Evolutionary conservation across 2,113 vertebrate species (phyloP), one percentile per base, ranked within the genome.

Genomic region (Periophthalmodon schlosseri): DNA sequence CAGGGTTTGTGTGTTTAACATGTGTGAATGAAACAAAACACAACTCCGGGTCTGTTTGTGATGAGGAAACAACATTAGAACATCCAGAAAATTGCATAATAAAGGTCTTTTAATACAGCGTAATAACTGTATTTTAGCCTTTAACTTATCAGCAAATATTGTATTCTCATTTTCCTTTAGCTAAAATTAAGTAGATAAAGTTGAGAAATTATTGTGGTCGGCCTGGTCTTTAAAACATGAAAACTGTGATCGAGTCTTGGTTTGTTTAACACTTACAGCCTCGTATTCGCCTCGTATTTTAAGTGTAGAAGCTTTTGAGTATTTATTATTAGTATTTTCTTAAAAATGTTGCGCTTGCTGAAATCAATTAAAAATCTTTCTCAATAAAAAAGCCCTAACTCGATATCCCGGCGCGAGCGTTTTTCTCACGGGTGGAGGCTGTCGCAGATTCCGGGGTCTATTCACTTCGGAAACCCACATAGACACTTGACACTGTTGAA

Each of bases 401-500:
- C 57, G 54, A 57, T 73, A 44, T 24, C 11, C 52, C 67, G 61
- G 47, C 13, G 23, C 2, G 34, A 15, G 33, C 1, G 18, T 36
- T 71, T 73, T 85, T 88, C 85, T 80, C 78, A 82, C 72, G 44
- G 75, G 69, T 56, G 73, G 77, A 77, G 68, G 49, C 68, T 87
- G 80, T 67, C 79, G 74, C 9, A 39, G 49, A 44, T 69, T 77
- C 68, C 49, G 34, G 56, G 73, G n/a, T 70, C 20, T 69, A 63
- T 76, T 69, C 74, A 69, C 39, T 1, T 15, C 65, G 8, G 61
- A 76, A 72, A 28, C 16, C 20, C 57, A 50, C 11, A 13, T 18
- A 24, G 75, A 70, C 67, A 86, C 13, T 24, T 79, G 82, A 80
- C 58, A 71, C 39, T 50, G 60, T 24, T 63, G 52, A 76, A 69